Evolutionary conservation across 2,888 invertebrate genomes (phyloP).

Genomic region (Agrochola lychnidis): DNA sequence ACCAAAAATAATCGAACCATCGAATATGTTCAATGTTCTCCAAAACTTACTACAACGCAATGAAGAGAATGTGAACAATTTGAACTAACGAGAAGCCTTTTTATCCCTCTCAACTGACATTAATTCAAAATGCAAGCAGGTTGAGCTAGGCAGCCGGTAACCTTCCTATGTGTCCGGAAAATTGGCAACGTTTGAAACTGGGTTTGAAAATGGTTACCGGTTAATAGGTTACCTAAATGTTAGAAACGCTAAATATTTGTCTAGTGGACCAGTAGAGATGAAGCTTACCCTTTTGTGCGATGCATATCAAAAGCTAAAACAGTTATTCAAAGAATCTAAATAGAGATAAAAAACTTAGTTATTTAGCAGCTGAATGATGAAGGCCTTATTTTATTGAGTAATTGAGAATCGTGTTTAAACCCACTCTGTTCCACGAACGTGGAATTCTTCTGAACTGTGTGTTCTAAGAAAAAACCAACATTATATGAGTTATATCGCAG

Average conservation of each 20-base stretch:
- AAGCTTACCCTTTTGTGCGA: neutral
- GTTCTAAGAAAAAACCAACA: conserved; percentile 33
- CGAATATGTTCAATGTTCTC: conserved; percentile 7
- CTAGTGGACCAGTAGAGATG: neutral
- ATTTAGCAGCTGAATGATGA: conserved; percentile 7
- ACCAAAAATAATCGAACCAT: neutral
- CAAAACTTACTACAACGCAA: neutral
- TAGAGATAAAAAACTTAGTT: neutral
- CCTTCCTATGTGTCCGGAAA: conserved; percentile 17
- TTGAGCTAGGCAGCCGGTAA: neutral
- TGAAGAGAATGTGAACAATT: neutral
- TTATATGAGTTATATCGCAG: conserved; percentile 11
- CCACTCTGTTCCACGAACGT: conserved; percentile 16
- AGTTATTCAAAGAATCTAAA: neutral
- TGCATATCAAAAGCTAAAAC: neutral
- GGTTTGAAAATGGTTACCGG: no score
- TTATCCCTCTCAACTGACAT: conserved; percentile 7
- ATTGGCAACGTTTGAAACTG: conserved; percentile 37
- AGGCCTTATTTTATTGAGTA: conserved; percentile 5
- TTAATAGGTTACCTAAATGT: conserved; percentile 46
- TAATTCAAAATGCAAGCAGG: conserved; percentile 1
- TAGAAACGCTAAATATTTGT: neutral
- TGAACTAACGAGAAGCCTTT: neutral
- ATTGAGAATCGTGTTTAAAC: conserved; percentile 33
- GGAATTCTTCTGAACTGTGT: conserved; percentile 28